A percentile compares a stretch with the other conserved stretches of the same genome.
Evolutionary conservation across 2,888 invertebrate species (phyloP).

Genomic region (Tenthredo mesomela): DNA sequence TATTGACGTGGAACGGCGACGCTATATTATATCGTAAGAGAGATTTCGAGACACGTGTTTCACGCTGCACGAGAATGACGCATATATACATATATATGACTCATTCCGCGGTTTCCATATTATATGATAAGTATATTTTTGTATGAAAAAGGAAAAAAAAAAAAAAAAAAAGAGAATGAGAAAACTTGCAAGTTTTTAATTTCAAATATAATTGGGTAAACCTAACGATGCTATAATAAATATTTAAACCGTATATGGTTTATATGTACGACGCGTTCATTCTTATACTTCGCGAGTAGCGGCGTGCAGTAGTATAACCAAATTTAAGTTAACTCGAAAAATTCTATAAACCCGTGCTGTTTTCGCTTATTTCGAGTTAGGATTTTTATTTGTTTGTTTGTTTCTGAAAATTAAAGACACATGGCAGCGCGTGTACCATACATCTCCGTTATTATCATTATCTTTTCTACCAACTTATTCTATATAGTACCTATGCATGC

Average conservation of each 20-base stretch:
- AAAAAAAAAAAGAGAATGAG: not conserved
- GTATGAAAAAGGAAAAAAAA: not conserved
- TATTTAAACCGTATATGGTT: conserved; percentile 4
- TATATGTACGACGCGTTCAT: not conserved
- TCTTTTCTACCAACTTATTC: not conserved
- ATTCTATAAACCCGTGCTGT: not conserved
- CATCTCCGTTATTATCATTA: not conserved
- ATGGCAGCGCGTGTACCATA: not conserved
- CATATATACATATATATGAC: too few species aligned
- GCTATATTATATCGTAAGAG: not conserved
- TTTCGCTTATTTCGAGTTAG: not conserved
- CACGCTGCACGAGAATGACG: not conserved
- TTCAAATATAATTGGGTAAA: conserved; percentile 3
- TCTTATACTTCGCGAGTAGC: not conserved
- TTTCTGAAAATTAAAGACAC: not conserved
- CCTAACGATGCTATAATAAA: conserved; percentile 9
- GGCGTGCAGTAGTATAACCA: not conserved
- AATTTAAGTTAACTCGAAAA: conserved; percentile 16
- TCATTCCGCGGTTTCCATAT: too few species aligned
- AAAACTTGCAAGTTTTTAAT: not conserved
- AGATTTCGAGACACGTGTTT: not conserved
- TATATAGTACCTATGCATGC: not conserved
- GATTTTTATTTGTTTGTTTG: not conserved
- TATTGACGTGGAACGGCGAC: not conserved
- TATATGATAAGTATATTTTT: too few species aligned